Percentiles rank a stretch among this genome's conserved stretches.
These are phyloP conservation scores for Azemiops feae DNA, from an alignment of 2,113 vertebrate genomes.

Conservation along the genomic window DNA sequence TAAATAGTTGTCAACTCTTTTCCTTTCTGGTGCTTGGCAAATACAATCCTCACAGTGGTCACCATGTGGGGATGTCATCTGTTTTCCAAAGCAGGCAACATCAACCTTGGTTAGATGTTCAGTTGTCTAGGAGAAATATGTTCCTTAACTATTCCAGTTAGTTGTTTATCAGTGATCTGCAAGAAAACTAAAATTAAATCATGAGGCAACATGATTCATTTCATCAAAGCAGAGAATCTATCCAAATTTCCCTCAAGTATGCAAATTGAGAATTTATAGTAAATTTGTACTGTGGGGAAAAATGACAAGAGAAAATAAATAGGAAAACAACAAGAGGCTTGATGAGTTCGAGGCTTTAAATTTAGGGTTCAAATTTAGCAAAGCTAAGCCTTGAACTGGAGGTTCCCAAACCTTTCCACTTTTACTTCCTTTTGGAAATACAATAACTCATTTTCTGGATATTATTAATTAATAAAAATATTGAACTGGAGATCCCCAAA, in stretches of 20 bases:
- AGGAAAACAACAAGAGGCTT: background rate
- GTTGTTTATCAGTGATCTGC: no score
- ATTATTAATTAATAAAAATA: no score
- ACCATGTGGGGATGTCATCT: background rate
- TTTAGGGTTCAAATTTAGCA: background rate
- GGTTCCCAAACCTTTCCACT: background rate
- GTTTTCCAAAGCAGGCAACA: background rate
- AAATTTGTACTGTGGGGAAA: background rate
- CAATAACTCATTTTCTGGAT: no score
- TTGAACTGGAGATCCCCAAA: background rate
- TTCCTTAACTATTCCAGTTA: no score
- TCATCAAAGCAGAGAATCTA: no score
- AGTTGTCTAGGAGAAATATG: background rate
- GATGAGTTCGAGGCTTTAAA: background rate
- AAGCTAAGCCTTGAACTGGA: background rate
- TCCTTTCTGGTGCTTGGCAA: no score
- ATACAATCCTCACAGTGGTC: no score
- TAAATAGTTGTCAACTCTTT: no score
- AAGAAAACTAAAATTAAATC: no score
- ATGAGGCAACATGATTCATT: no score
- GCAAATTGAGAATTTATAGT: background rate
- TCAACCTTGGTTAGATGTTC: background rate
- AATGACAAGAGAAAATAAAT: background rate
- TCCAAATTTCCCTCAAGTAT: no score
- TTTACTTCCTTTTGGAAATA: no score